Percentiles rank a stretch among this genome's conserved stretches.
phyloP scores from a whole-genome alignment of 2,888 invertebrate genomes.

The Plebejus anna region DNA sequence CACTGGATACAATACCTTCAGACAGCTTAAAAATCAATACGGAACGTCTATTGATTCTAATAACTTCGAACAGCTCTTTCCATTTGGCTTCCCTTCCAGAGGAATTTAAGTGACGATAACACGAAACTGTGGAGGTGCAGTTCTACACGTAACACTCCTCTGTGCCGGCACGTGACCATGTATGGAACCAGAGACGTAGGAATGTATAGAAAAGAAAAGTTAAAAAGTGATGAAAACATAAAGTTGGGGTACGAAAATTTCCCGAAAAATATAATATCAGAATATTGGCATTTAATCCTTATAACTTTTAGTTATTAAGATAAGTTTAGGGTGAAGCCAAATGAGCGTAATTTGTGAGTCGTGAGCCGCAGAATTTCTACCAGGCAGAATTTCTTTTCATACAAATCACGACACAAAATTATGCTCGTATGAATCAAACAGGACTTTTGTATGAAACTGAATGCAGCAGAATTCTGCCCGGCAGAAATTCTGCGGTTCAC shows the following conservation, averaged over 20 bases:
- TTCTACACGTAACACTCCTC: conserved; percentile 20
- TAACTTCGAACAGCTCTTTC: conserved; percentile 4
- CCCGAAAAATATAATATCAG: too few species aligned
- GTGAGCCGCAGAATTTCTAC: too few species aligned
- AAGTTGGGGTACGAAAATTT: background rate
- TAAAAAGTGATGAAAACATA: background rate
- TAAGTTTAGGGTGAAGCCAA: too few species aligned
- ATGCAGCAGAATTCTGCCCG: too few species aligned
- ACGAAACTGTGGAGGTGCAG: conserved; percentile 18
- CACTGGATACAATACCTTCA: background rate
- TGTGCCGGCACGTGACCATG: conserved; percentile 17
- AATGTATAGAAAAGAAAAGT: background rate
- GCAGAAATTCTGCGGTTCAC: too few species aligned
- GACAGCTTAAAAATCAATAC: background rate
- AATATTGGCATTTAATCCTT: too few species aligned
- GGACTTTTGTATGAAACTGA: too few species aligned
- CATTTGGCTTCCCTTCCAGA: conserved; percentile 15
- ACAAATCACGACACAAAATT: too few species aligned
- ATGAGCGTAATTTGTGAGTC: too few species aligned
- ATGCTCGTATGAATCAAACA: too few species aligned
- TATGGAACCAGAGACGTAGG: background rate
- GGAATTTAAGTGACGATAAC: conserved; percentile 22
- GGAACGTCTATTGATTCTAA: background rate
- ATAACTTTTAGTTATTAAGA: too few species aligned
- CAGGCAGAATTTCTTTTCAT: too few species aligned